phyloP scores from a whole-genome alignment of 2,797 vertebrate genomes.

The Triplophysa bombifrons region DNA sequence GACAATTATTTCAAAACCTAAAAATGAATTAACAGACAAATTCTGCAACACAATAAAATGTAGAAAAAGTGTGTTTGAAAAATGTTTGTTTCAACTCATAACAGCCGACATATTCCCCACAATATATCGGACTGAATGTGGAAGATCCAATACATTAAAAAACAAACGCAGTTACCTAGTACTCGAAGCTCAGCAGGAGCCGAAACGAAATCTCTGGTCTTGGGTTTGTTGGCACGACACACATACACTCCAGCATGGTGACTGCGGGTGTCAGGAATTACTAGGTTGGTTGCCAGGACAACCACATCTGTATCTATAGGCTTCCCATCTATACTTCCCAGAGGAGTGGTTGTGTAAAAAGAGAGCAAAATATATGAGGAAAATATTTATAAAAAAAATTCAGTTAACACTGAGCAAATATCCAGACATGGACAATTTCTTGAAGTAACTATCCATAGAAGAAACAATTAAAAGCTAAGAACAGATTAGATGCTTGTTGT shows the following conservation, averaged over 20 bases:
- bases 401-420: background rate
- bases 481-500: background rate
- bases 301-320: conserved; percentile 91
- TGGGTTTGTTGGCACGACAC: conserved; percentile 94
- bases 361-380: conserved; percentile 26
- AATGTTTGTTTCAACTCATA: no score
- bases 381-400: background rate
- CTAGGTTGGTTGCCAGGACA: conserved; percentile 90
- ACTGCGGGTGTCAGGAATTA: conserved; percentile 86
- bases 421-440: background rate
- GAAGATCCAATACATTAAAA: background rate
- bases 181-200: conserved; percentile 89
- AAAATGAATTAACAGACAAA: no score
- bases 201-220: conserved; percentile 88
- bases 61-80: no score
- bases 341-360: conserved; percentile 52
- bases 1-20: no score
- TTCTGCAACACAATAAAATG: no score
- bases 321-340: conserved; percentile 83
- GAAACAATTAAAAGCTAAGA: background rate
- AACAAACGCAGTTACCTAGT: conserved; percentile 79
- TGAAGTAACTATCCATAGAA: background rate
- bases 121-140: background rate
- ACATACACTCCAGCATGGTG: conserved; percentile 92
- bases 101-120: background rate